Percentiles rank a stretch among this genome's conserved stretches.
Evolutionary conservation across 37 sponge, comb jelly and placozoan genomes (phyloP).

Genomic region (Tethya wilhelma): DNA sequence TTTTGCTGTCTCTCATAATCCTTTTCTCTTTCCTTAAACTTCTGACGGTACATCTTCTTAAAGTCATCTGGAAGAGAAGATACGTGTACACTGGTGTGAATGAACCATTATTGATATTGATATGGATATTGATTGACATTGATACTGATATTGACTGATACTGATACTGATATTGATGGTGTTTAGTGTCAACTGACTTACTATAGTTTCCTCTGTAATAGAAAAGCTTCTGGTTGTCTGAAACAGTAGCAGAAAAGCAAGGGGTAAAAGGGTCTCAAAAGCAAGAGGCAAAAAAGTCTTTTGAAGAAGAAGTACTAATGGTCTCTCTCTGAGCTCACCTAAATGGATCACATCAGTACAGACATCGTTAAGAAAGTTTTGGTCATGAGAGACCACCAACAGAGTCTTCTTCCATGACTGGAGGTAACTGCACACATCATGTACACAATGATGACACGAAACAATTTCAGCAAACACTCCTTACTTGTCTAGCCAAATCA

Average conservation of each 20-base stretch:
- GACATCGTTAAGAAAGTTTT: constrained; percentile 96
- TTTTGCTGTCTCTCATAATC: constrained; percentile 87
- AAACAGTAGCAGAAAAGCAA: not conserved
- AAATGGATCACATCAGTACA: constrained; percentile 98
- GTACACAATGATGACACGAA: not conserved
- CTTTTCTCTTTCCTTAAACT: constrained; percentile 86
- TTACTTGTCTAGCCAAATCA: constrained; percentile 97
- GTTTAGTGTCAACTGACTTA: constrained; percentile 37
- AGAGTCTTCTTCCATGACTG: constrained; percentile 99
- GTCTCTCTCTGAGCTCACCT: constrained; percentile 35
- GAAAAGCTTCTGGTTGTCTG: constrained; percentile 91
- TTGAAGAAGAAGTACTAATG: not conserved
- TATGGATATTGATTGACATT: not conserved
- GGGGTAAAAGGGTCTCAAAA: not conserved
- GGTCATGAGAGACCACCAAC: constrained; percentile 97
- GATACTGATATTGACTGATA: not conserved
- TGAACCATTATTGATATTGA: too few relatives aligned
- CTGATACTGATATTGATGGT: not conserved
- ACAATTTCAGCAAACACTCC: not conserved
- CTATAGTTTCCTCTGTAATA: constrained; percentile 98
- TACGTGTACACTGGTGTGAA: too few relatives aligned
- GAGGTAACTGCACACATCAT: constrained; percentile 74
- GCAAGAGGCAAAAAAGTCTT: not conserved
- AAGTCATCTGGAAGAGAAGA: constrained; percentile 72
- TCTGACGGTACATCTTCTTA: constrained; percentile 98